These are phyloP conservation scores for Urechis unicinctus DNA, from an alignment of 2,888 invertebrate genomes.

Conservation along the genomic window DNA sequence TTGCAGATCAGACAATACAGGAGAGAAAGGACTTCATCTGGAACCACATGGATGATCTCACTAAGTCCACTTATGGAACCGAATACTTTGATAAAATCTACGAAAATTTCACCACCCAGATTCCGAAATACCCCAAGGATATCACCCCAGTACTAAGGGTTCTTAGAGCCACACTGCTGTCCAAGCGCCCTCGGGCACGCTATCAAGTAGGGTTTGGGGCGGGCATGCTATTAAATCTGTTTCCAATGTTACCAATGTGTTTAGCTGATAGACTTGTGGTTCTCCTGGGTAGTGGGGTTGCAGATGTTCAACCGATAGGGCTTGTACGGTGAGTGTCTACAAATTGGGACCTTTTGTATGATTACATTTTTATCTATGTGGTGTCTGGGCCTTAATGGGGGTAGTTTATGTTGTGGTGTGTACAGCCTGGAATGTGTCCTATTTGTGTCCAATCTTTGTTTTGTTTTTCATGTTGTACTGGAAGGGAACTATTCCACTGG, in stretches of 20 bases:
- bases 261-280: slow-evolving; percentile 31
- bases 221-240: slow-evolving; percentile 31
- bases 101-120: slow-evolving; percentile 23
- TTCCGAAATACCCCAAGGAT: slow-evolving; percentile 30
- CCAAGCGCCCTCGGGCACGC: slow-evolving; percentile 35
- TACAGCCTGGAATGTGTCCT: too few species aligned
- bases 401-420: too few species aligned
- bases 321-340: too few species aligned
- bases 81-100: slow-evolving; percentile 35
- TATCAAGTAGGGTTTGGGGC: slow-evolving; percentile 41
- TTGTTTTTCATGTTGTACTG: too few species aligned
- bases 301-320: too few species aligned
- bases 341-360: too few species aligned
- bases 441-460: too few species aligned
- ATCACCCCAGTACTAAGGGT: slow-evolving; percentile 40
- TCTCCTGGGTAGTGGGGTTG: too few species aligned
- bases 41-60: slow-evolving; percentile 31
- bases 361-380: too few species aligned
- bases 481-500: too few species aligned
- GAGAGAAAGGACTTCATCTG: slow-evolving; percentile 34
- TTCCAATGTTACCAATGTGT: slow-evolving; percentile 39
- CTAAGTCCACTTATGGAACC: slow-evolving; percentile 31
- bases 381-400: too few species aligned
- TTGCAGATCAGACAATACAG: slow-evolving; percentile 26
- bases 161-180: slow-evolving; percentile 38